Evolutionary conservation across 1,140 invertebrate genomes (phyloP), one percentile per base, ranked within the genome.

Genomic region (Zaprionus kolodkinae): DNA sequence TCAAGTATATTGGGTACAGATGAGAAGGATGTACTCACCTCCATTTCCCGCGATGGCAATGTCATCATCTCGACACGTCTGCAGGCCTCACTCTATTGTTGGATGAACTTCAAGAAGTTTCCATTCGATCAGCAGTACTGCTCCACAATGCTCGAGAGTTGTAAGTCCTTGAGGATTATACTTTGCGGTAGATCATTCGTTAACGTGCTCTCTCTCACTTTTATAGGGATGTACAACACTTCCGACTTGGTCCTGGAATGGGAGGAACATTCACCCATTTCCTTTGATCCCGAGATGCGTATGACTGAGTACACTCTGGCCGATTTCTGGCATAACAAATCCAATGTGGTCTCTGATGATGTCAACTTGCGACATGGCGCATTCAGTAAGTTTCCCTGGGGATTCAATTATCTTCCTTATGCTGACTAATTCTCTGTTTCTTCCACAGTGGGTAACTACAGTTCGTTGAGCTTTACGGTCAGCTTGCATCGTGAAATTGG

Each of bases 101-200:
- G 96, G 93, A 96, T 97, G 94, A 95, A 96, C 82, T 93, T 97
- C 25, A 95, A 96, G 89, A 97, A 97, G 90, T 97, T 97, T 77
- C 97, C 96, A 1, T 97, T 97, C 74, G 96, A 97, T 81, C 94
- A 96, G 63, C 96, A 97, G 92, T 94, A 94, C 25, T 97, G 96
- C 89, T 95, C 95, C 15, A 94, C 97, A 36, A 94, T 95, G 30
- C 94, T 97, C 54, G 96, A 96, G 92, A 97, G 96, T 88, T 97
- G 96, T 97, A 94, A 95, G 86, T 52, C 4, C 33, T 9, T 2
- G 0, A 12, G 10, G 7, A 1, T 5, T 6, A 43, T 40, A 7
- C 2, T n/a, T 5, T 12, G 38, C 0, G 12, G 9, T 17, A 35
- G 13, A 9, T 27, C 11, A 25, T 36, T n/a, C 15, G 2, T 0